Evolutionary conservation across 1,140 invertebrate species (phyloP).

Genomic region (Kradibia gibbosae): DNA sequence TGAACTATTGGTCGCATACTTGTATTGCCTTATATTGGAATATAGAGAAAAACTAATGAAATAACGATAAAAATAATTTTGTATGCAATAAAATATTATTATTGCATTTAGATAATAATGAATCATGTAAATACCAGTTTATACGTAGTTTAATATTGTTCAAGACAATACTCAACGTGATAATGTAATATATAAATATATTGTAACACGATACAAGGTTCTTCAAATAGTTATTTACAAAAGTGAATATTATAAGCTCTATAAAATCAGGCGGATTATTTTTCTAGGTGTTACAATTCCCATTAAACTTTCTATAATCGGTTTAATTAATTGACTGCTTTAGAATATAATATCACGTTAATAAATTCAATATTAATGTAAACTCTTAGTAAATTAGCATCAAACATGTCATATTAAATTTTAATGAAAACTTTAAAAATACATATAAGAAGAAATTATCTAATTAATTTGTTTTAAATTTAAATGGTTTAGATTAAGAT

Average conservation of each 20-base stretch:
- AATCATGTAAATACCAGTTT: not conserved
- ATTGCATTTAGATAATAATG: not conserved
- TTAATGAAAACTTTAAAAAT: not conserved
- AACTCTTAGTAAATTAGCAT: not conserved
- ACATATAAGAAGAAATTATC: not conserved
- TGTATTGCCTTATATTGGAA: not conserved
- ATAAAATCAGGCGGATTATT: not conserved
- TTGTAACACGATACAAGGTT: not conserved
- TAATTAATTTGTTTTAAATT: not conserved
- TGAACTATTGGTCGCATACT: slow-evolving; percentile 8
- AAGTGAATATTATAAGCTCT: not conserved
- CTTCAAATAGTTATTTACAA: not conserved
- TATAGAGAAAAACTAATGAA: not conserved
- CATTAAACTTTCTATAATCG: not conserved
- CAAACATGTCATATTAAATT: not conserved
- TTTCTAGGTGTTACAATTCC: not conserved
- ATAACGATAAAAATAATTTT: not conserved
- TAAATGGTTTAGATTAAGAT: not conserved
- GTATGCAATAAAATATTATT: not conserved
- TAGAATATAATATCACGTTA: not conserved
- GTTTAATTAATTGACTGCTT: not conserved
- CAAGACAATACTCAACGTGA: not conserved
- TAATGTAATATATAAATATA: not conserved
- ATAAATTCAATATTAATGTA: not conserved
- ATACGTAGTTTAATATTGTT: not conserved